These are phyloP conservation scores for Drosophila lacteicornis DNA, from an alignment of 1,140 invertebrate species.

Conservation along the genomic window DNA sequence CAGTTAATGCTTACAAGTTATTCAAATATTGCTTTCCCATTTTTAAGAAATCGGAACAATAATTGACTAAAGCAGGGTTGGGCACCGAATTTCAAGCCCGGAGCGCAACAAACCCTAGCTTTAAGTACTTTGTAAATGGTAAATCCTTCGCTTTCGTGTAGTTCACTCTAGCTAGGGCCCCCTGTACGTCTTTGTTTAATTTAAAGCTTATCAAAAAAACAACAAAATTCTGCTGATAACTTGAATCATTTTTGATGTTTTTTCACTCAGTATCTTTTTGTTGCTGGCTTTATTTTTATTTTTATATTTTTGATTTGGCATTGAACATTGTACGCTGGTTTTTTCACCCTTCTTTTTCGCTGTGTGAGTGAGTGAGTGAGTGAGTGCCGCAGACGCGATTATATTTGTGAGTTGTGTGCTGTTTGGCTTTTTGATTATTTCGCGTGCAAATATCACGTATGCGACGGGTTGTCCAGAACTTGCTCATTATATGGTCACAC, in stretches of 20 bases:
- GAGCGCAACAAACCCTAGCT: too few species aligned
- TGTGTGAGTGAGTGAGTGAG: slow-evolving; percentile 18
- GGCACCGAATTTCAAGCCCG: background rate
- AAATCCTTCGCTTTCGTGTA: background rate
- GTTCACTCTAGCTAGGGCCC: background rate
- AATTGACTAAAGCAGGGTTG: background rate
- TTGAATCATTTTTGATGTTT: slow-evolving; percentile 54
- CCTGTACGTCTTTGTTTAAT: slow-evolving; percentile 69
- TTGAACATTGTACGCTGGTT: slow-evolving; percentile 78
- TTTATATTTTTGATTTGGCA: slow-evolving; percentile 72
- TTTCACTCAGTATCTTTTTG: slow-evolving; percentile 50
- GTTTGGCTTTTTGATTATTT: slow-evolving; percentile 69
- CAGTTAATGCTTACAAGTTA: too few species aligned
- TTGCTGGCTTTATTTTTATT: slow-evolving; percentile 52
- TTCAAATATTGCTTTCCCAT: background rate
- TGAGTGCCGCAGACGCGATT: slow-evolving; percentile 15
- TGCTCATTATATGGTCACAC: slow-evolving; percentile 65
- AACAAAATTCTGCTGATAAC: slow-evolving; percentile 67
- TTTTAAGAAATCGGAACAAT: background rate
- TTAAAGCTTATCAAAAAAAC: slow-evolving; percentile 69
- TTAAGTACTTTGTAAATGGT: background rate
- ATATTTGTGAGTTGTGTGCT: slow-evolving; percentile 35
- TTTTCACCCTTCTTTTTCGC: slow-evolving; percentile 73
- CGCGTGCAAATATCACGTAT: slow-evolving; percentile 79
- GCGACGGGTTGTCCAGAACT: slow-evolving; percentile 48